Evolutionary conservation across 2,888 invertebrate species (phyloP).

Genomic region (Drosophila trichaetosa): DNA sequence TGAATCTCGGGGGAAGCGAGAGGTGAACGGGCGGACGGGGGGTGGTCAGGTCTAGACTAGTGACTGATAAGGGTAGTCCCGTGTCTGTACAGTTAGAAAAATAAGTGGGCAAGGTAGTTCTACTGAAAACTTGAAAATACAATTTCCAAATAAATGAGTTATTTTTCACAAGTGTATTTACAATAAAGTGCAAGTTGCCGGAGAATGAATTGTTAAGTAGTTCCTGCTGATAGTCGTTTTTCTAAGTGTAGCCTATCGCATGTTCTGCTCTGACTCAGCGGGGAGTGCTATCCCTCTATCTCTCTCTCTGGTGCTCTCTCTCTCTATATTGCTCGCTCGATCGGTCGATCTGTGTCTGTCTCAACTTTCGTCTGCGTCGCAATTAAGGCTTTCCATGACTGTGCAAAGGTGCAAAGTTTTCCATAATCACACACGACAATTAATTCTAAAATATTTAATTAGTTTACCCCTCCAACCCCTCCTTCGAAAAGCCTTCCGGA

Average conservation of each 20-base stretch:
- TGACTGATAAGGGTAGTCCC: conserved; percentile 38
- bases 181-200: neutral
- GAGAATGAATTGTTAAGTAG: no score
- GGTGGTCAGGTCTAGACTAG: conserved; percentile 3
- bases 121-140: neutral
- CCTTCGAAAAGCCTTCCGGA: conserved; percentile 3
- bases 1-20: neutral
- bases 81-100: conserved; percentile 10
- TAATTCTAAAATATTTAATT: conserved; percentile 32
- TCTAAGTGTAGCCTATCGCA: conserved; percentile 8
- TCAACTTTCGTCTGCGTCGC: conserved; percentile 25
- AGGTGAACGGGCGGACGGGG: neutral
- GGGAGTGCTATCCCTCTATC: neutral
- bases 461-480: neutral
- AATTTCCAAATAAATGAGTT: neutral
- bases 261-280: conserved; percentile 38
- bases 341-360: neutral
- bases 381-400: conserved; percentile 39
- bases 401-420: conserved; percentile 17
- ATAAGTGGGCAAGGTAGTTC: neutral
- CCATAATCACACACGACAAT: conserved; percentile 16
- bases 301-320: neutral
- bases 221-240: neutral
- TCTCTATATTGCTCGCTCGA: neutral
- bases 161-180: no score